Conservation (phyloP, 2,888 invertebrate species). For the Aromia moschata region DNA sequence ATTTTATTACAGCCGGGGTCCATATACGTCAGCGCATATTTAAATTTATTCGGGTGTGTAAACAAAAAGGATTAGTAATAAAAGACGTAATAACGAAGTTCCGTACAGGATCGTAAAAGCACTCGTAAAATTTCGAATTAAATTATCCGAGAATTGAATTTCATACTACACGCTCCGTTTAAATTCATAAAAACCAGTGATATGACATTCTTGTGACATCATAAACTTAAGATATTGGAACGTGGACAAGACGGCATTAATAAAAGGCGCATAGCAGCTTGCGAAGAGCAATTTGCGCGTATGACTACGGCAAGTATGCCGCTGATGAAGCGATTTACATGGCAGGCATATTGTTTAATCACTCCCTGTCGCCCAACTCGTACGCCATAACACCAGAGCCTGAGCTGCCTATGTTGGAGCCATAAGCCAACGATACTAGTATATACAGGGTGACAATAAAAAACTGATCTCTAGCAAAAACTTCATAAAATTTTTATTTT, state of each 20-base stretch:
- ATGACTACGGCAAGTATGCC: conserved; percentile 31
- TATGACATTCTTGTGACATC: conserved; percentile 63
- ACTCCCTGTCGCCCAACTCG: conserved; percentile 29
- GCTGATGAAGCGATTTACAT: conserved; percentile 62
- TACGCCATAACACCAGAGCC: too few species aligned
- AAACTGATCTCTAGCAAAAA: too few species aligned
- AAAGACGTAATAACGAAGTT: conserved; percentile 50
- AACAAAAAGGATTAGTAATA: conserved; percentile 51
- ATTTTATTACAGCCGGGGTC: background rate
- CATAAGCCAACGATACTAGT: too few species aligned
- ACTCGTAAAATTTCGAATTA: conserved; percentile 56
- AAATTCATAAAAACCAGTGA: conserved; percentile 60
- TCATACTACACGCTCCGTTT: conserved; percentile 55
- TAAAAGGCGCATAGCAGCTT: conserved; percentile 49
- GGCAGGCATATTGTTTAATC: conserved; percentile 54
- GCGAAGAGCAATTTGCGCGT: conserved; percentile 41
- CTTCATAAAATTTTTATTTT: too few species aligned
- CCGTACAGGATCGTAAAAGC: conserved; percentile 53
- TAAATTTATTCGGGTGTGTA: conserved; percentile 48
- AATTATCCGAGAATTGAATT: conserved; percentile 54
- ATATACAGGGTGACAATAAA: too few species aligned
- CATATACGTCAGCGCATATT: conserved; percentile 34
- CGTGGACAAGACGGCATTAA: conserved; percentile 56
- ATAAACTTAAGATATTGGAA: conserved; percentile 61
- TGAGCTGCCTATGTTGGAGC: too few species aligned